A percentile compares a stretch with the other conserved stretches of the same genome.
These are phyloP conservation scores for Bemisia tabaci DNA, from an alignment of 1,140 invertebrate genomes.

Conservation along the genomic window DNA sequence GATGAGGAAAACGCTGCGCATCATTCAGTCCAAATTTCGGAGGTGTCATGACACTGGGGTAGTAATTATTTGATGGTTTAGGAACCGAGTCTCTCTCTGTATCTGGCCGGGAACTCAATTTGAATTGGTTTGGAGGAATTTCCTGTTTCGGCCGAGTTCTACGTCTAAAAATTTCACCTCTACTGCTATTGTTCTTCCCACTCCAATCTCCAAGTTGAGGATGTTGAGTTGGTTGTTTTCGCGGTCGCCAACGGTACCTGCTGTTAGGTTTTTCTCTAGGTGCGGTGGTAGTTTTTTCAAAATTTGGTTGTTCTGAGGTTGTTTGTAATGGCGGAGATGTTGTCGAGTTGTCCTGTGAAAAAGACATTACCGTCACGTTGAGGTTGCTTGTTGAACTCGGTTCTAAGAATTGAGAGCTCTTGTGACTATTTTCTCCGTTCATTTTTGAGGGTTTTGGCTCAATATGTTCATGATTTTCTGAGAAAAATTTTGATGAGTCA, in stretches of 20 bases:
- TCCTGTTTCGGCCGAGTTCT: not conserved
- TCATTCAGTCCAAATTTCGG: not conserved
- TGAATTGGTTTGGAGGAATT: not conserved
- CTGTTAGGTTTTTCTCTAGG: not conserved
- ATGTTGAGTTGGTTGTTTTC: not conserved
- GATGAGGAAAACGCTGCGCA: not conserved
- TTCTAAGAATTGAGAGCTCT: not conserved
- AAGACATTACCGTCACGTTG: not conserved
- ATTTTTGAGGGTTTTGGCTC: not conserved
- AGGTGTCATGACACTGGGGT: not conserved
- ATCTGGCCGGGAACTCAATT: too few species aligned
- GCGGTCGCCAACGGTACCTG: not conserved
- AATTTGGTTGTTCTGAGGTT: not conserved
- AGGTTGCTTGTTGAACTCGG: not conserved
- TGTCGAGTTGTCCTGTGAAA: not conserved
- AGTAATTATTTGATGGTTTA: not conserved
- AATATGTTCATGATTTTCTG: not conserved
- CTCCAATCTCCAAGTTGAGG: not conserved
- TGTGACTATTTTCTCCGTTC: not conserved
- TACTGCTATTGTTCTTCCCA: not conserved
- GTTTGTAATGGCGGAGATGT: not conserved
- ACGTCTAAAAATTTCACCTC: not conserved
- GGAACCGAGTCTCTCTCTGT: not conserved
- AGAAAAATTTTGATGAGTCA: not conserved
- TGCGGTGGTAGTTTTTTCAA: not conserved